Percentiles rank a stretch among this genome's conserved stretches.
Conservation (phyloP, 1,140 invertebrate genomes). For the Drosophila ogumai region DNA sequence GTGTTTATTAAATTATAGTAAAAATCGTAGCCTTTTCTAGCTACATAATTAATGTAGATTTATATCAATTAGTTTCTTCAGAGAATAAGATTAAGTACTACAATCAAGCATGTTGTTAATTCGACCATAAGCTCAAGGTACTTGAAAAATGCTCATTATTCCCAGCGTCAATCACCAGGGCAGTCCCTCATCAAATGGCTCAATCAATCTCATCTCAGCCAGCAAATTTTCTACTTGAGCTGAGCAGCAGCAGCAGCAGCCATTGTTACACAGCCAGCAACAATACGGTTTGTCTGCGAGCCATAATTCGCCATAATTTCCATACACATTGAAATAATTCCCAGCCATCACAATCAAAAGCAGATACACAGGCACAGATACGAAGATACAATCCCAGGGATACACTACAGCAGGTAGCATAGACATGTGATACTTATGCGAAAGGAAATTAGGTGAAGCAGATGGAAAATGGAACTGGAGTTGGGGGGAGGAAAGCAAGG, state of each 20-base stretch:
- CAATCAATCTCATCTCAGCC: conserved; percentile 42
- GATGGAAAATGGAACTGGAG: neutral
- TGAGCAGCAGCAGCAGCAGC: neutral
- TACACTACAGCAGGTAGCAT: conserved; percentile 46
- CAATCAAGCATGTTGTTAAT: neutral
- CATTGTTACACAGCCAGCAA: conserved; percentile 21
- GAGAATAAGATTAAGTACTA: neutral
- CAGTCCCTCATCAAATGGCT: conserved; percentile 5
- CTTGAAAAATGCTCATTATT: conserved; percentile 1
- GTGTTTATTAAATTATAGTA: neutral
- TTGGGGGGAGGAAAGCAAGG: neutral
- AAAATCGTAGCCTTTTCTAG: neutral
- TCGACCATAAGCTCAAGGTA: neutral
- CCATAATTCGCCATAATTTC: conserved; percentile 72
- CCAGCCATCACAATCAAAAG: conserved; percentile 30
- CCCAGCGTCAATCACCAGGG: neutral
- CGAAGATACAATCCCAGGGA: conserved; percentile 16
- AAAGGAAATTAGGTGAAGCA: conserved; percentile 34
- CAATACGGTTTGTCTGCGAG: conserved; percentile 28
- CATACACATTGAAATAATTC: conserved; percentile 54
- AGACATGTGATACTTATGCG: conserved; percentile 35
- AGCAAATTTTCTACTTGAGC: conserved; percentile 22
- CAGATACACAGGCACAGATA: conserved; percentile 12
- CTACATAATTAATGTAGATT: neutral
- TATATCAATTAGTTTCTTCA: neutral